Evolutionary conservation across 2,797 vertebrate species (phyloP).

Genomic region (Microcaecilia unicolor): DNA sequence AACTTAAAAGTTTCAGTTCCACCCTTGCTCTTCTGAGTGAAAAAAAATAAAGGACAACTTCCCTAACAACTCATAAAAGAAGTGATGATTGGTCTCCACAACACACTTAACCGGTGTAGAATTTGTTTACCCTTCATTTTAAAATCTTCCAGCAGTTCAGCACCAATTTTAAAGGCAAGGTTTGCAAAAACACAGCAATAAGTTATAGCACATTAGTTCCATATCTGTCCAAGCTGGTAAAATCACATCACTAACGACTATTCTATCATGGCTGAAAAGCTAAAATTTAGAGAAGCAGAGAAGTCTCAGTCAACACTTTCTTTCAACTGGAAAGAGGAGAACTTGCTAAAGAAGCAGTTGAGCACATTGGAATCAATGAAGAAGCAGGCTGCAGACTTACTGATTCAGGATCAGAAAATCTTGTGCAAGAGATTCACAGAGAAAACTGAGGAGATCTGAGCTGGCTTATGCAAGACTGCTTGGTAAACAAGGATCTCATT

Average conservation of each 20-base stretch:
- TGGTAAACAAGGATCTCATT: conserved; percentile 3
- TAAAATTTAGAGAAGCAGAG: background rate
- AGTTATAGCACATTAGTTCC: too few relatives aligned
- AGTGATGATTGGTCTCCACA: background rate
- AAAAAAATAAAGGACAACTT: too few relatives aligned
- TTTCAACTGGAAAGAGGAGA: conserved; percentile 19
- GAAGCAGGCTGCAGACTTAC: conserved; percentile 11
- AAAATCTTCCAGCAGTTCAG: too few relatives aligned
- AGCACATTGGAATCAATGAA: conserved; percentile 23
- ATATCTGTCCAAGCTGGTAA: too few relatives aligned
- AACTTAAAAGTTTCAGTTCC: too few relatives aligned
- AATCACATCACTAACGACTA: too few relatives aligned
- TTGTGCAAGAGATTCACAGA: conserved; percentile 17
- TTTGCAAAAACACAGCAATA: too few relatives aligned
- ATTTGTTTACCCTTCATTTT: background rate
- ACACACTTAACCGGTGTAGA: conserved; percentile 1
- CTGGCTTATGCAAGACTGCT: background rate
- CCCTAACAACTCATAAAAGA: conserved; percentile 13
- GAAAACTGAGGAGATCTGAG: conserved; percentile 22
- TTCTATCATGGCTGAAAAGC: background rate
- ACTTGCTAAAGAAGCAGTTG: conserved; percentile 14
- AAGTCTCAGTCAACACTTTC: conserved; percentile 10
- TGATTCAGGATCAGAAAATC: conserved; percentile 22
- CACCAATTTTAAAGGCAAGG: too few relatives aligned
- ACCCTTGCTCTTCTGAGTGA: too few relatives aligned